A percentile compares a stretch with the other conserved stretches of the same genome.
phyloP scores from a whole-genome alignment of 2,113 vertebrate genomes.

The Brachyhypopomus gauderio region DNA sequence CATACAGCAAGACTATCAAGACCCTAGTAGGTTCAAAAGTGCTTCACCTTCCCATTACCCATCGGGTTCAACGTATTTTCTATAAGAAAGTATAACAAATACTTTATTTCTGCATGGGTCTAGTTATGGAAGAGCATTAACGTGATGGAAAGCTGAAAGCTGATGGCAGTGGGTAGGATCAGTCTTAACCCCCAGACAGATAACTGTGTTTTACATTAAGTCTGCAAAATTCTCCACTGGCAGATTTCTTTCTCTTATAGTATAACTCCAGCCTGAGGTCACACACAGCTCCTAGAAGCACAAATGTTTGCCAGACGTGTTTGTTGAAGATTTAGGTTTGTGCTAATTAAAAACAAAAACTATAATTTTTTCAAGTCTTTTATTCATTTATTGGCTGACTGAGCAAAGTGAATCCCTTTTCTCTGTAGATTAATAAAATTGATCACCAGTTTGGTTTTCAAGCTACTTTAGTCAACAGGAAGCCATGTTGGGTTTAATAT shows the following conservation, averaged over 20 bases:
- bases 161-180: neutral
- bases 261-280: conserved; percentile 38
- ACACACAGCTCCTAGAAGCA: neutral
- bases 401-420: too few relatives aligned
- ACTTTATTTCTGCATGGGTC: too few relatives aligned
- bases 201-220: conserved; percentile 35
- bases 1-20: too few relatives aligned
- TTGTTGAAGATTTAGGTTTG: neutral
- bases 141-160: neutral
- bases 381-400: too few relatives aligned
- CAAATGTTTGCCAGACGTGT: conserved; percentile 41
- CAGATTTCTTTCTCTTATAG: conserved; percentile 19
- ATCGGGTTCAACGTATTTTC: too few relatives aligned
- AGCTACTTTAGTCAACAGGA: neutral
- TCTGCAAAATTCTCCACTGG: neutral
- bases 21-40: too few relatives aligned
- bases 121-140: neutral
- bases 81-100: too few relatives aligned
- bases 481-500: neutral
- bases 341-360: neutral
- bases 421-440: too few relatives aligned
- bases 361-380: too few relatives aligned
- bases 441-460: too few relatives aligned
- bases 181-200: neutral
- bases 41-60: too few relatives aligned